These are phyloP conservation scores for Tenodera sinensis DNA, from an alignment of 2,888 invertebrate genomes.

Conservation along the genomic window DNA sequence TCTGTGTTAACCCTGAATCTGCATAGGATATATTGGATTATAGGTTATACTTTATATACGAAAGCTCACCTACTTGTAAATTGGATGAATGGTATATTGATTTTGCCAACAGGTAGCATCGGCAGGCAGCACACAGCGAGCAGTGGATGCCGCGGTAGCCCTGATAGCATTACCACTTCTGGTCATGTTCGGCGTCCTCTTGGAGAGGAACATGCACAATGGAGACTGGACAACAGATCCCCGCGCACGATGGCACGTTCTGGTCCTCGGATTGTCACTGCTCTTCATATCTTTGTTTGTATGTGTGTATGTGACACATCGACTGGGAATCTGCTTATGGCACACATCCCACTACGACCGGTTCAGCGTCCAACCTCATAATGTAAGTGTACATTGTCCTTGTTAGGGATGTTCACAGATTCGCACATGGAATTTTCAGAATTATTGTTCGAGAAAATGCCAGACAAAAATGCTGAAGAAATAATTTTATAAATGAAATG, in stretches of 20 bases:
- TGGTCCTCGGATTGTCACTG: conserved; percentile 46
- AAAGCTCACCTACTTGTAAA: no score
- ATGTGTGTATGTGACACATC: conserved; percentile 48
- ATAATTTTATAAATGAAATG: no score
- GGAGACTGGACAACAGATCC: conserved; percentile 41
- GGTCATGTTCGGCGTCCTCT: conserved; percentile 45
- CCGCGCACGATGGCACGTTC: conserved; percentile 44
- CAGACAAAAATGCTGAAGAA: no score
- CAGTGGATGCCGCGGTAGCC: conserved; percentile 45
- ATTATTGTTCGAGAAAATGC: no score
- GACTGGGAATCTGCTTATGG: conserved; percentile 49
- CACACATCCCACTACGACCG: background rate
- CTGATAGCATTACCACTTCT: conserved; percentile 47
- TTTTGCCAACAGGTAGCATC: background rate
- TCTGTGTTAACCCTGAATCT: no score
- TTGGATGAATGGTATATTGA: no score
- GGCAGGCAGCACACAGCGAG: conserved; percentile 19
- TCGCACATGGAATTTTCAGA: no score
- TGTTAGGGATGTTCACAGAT: no score
- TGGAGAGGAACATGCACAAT: conserved; percentile 45
- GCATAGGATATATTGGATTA: no score
- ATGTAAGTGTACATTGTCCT: background rate
- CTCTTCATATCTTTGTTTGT: conserved; percentile 45
- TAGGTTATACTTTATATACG: no score
- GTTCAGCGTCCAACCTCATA: background rate